Percentiles rank a stretch among this genome's conserved stretches.
phyloP scores from a whole-genome alignment of 2,113 vertebrate genomes.

The Polypterus senegalus region DNA sequence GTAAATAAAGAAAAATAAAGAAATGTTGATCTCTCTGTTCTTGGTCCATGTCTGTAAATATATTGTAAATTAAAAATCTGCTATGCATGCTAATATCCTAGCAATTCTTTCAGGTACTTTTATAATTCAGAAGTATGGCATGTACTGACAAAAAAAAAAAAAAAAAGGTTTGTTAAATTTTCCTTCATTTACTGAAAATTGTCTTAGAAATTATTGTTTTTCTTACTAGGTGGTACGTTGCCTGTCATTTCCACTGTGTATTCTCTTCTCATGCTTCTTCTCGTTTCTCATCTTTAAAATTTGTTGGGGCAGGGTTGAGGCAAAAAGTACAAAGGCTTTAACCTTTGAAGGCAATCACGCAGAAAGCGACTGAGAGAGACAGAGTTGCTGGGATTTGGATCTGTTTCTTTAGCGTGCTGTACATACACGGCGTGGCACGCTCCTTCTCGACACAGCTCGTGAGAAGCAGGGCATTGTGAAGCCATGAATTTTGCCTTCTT shows the following conservation, averaged over 20 bases:
- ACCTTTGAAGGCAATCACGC: slow-evolving; percentile 5
- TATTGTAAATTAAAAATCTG: slow-evolving; percentile 80
- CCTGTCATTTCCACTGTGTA: slow-evolving; percentile 45
- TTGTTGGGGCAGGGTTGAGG: slow-evolving; percentile 35
- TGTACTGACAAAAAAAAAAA: slow-evolving; percentile 60
- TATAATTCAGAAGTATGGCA: slow-evolving; percentile 84
- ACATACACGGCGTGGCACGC: too few relatives aligned
- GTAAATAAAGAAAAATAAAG: slow-evolving; percentile 59
- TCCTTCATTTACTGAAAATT: slow-evolving; percentile 37
- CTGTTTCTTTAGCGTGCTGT: too few relatives aligned
- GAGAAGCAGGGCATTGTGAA: too few relatives aligned
- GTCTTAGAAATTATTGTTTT: slow-evolving; percentile 47
- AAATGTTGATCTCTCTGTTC: slow-evolving; percentile 59
- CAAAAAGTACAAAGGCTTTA: slow-evolving; percentile 25
- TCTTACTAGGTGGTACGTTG: slow-evolving; percentile 44
- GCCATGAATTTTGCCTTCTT: too few relatives aligned
- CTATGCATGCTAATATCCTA: slow-evolving; percentile 93
- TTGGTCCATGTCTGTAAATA: slow-evolving; percentile 75
- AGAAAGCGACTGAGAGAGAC: too few relatives aligned
- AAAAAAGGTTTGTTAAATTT: slow-evolving; percentile 47
- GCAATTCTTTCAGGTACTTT: slow-evolving; percentile 96
- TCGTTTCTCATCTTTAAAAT: slow-evolving; percentile 28
- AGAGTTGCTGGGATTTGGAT: too few relatives aligned
- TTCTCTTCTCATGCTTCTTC: slow-evolving; percentile 41
- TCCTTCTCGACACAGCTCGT: too few relatives aligned